Evolutionary conservation across 2,113 vertebrate species (phyloP).

Genomic region (Diadophis punctatus): DNA sequence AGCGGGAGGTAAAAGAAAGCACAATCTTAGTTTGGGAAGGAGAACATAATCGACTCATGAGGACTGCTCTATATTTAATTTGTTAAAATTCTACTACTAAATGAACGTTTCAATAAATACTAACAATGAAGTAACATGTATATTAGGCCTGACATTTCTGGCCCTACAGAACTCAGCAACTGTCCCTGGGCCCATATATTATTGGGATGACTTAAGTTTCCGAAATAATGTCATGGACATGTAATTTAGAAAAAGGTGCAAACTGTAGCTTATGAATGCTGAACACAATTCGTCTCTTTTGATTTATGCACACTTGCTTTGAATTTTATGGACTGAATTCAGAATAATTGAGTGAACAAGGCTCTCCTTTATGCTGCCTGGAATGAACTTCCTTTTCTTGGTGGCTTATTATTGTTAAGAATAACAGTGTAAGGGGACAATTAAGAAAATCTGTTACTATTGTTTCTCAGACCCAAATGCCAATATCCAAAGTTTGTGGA

Average conservation of each 20-base stretch:
- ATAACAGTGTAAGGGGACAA: background rate
- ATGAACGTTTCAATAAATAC: background rate
- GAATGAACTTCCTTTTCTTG: background rate
- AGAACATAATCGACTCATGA: background rate
- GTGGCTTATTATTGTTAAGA: background rate
- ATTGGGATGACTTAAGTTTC: background rate
- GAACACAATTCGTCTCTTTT: background rate
- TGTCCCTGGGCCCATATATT: background rate
- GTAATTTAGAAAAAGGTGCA: background rate
- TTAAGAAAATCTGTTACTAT: background rate
- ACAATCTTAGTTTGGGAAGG: background rate
- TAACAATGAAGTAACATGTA: background rate
- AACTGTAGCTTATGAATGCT: background rate
- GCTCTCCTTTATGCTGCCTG: background rate
- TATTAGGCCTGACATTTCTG: background rate
- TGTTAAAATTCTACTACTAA: background rate
- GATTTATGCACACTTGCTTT: background rate
- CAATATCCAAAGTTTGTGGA: background rate
- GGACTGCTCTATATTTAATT: background rate
- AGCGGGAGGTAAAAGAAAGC: background rate
- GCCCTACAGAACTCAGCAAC: background rate
- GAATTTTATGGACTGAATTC: background rate
- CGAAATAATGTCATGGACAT: background rate
- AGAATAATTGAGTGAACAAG: background rate
- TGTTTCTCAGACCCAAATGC: background rate